phyloP scores from a whole-genome alignment of 2,797 vertebrate species.

The Lophius americanus region DNA sequence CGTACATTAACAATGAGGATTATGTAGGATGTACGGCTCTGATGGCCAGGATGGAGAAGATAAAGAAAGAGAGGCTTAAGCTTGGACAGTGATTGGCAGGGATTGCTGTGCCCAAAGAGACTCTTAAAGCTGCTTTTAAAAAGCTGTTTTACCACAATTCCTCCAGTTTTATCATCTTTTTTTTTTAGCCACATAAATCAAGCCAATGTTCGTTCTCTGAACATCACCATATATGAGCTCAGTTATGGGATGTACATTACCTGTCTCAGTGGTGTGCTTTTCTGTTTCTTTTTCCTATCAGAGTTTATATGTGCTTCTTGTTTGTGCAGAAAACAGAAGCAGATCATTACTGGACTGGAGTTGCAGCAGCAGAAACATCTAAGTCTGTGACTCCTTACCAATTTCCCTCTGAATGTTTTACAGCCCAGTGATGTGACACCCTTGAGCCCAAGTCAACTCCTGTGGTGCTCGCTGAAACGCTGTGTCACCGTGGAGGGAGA shows the following conservation, averaged over 20 bases:
- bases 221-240: slow-evolving; percentile 52
- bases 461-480: slow-evolving; percentile 26
- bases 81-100: slow-evolving; percentile 64
- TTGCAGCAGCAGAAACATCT: slow-evolving; percentile 45
- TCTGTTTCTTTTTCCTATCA: slow-evolving; percentile 19
- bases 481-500: slow-evolving; percentile 37
- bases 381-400: slow-evolving; percentile 37
- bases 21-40: slow-evolving; percentile 30
- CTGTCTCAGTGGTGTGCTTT: slow-evolving; percentile 37
- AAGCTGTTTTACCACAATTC: slow-evolving; percentile 68
- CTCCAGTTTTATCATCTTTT: slow-evolving; percentile 54
- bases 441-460: slow-evolving; percentile 31
- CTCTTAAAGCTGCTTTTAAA: slow-evolving; percentile 74
- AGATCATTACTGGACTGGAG: slow-evolving; percentile 36
- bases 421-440: slow-evolving; percentile 33
- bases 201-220: slow-evolving; percentile 37
- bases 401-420: slow-evolving; percentile 65
- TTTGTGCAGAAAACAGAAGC: slow-evolving; percentile 17
- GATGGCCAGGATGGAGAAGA: slow-evolving; percentile 31
- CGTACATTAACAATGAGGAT: slow-evolving; percentile 20
- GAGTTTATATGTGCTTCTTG: slow-evolving; percentile 28
- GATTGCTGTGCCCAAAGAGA: slow-evolving; percentile 66
- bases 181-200: slow-evolving; percentile 67
- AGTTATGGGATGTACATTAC: slow-evolving; percentile 56
- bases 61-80: slow-evolving; percentile 54